phyloP scores from a whole-genome alignment of 2,888 invertebrate genomes.

The Teleogryllus oceanicus region DNA sequence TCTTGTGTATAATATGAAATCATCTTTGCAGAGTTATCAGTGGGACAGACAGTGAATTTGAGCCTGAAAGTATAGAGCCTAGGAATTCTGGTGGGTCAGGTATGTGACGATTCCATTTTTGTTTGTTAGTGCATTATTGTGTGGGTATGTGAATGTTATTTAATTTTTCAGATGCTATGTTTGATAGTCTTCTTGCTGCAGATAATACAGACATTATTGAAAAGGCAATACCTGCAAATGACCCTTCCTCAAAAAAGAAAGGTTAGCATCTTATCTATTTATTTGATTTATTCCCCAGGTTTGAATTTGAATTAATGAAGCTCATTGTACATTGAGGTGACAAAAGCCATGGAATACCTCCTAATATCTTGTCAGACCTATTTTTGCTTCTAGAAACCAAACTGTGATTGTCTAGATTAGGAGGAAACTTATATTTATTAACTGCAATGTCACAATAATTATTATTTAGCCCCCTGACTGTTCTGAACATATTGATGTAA shows the following conservation, averaged over 20 bases:
- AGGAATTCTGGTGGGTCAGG: conserved; percentile 12
- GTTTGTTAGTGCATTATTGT: background rate
- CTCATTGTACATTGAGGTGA: too few relatives aligned
- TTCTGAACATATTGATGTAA: too few relatives aligned
- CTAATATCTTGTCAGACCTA: too few relatives aligned
- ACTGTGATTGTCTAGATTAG: too few relatives aligned
- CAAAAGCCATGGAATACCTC: too few relatives aligned
- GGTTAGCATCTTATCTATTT: background rate
- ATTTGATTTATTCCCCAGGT: too few relatives aligned
- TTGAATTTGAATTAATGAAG: too few relatives aligned
- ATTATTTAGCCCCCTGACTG: too few relatives aligned
- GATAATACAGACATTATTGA: background rate
- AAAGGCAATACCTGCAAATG: conserved; percentile 11
- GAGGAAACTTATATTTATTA: too few relatives aligned
- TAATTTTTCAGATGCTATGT: conserved; percentile 33
- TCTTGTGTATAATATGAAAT: background rate
- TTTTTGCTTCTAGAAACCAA: too few relatives aligned
- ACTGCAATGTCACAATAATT: too few relatives aligned
- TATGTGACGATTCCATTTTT: background rate
- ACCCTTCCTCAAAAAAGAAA: conserved; percentile 19
- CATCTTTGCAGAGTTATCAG: background rate
- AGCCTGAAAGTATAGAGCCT: conserved; percentile 26
- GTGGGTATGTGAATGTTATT: background rate
- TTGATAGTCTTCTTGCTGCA: conserved; percentile 33
- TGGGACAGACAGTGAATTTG: conserved; percentile 36